Evolutionary conservation across 1,140 invertebrate genomes (phyloP).

Genomic region (Hyles vespertilio): DNA sequence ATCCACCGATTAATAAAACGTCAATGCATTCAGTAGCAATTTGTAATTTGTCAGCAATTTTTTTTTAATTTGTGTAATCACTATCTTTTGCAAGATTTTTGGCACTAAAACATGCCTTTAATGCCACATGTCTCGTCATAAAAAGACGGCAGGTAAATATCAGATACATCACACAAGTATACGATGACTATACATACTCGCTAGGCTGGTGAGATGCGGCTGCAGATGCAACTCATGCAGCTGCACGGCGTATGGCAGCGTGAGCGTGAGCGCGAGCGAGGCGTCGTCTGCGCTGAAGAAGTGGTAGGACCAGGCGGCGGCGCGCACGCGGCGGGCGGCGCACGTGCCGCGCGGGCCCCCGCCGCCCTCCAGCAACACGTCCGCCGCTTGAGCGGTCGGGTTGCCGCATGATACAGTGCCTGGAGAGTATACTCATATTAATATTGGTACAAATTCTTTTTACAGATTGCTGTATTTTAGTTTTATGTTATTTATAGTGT

Average conservation of each 20-base stretch:
- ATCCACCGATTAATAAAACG: too few species aligned
- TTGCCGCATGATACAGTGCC: constrained; percentile 88
- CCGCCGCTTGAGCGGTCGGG: constrained; percentile 90
- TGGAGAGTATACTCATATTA: constrained; percentile 30
- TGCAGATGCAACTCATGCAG: constrained; percentile 93
- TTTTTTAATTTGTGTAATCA: too few species aligned
- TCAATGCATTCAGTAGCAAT: too few species aligned
- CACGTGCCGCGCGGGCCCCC: constrained; percentile 77
- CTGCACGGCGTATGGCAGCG: constrained; percentile 92
- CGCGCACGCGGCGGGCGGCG: constrained; percentile 85
- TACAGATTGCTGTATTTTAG: too few species aligned
- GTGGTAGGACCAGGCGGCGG: constrained; percentile 93
- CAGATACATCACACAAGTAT: too few species aligned
- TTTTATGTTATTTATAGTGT: too few species aligned
- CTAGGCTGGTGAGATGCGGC: constrained; percentile 89
- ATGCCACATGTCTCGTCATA: not conserved
- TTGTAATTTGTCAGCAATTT: too few species aligned
- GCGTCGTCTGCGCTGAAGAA: constrained; percentile 94
- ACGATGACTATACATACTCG: constrained; percentile 75
- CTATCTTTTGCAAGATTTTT: too few species aligned
- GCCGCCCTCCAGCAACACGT: constrained; percentile 85
- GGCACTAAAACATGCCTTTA: not conserved
- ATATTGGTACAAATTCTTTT: too few species aligned
- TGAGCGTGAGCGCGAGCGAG: constrained; percentile 90
- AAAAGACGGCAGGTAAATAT: too few species aligned